phyloP scores from a whole-genome alignment of 1,140 invertebrate species.

The Theocolax elegans region DNA sequence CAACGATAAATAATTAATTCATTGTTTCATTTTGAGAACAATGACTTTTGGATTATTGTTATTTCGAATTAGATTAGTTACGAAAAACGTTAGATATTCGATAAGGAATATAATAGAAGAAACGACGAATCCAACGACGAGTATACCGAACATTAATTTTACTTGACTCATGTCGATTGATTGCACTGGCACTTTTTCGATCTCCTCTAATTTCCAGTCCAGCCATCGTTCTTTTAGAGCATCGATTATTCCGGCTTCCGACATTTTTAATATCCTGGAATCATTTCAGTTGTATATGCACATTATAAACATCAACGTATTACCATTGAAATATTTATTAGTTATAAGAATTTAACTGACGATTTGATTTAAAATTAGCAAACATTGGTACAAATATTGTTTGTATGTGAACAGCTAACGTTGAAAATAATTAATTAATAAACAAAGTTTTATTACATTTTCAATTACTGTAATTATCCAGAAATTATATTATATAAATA shows the following conservation, averaged over 20 bases:
- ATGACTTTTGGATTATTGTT: no score
- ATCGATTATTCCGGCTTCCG: constrained; percentile 45
- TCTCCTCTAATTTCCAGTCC: not conserved
- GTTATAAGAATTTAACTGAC: not conserved
- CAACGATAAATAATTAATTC: no score
- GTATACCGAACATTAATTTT: constrained; percentile 42
- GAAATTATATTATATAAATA: no score
- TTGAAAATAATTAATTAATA: no score
- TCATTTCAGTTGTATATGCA: no score
- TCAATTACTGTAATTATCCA: no score
- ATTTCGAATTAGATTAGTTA: no score
- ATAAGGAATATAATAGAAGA: constrained; percentile 41
- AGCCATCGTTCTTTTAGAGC: constrained; percentile 44
- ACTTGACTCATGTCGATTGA: constrained; percentile 48
- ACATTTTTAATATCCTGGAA: constrained; percentile 44
- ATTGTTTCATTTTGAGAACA: no score
- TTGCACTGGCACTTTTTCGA: constrained; percentile 1
- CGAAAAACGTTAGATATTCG: constrained; percentile 18
- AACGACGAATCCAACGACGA: constrained; percentile 18
- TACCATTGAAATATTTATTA: not conserved
- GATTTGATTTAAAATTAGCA: not conserved
- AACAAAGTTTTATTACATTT: no score
- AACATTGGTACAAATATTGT: no score
- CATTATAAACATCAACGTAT: not conserved
- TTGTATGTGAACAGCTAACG: no score